Evolutionary conservation across 2,888 invertebrate species (phyloP).

Genomic region (Philonicus albiceps): DNA sequence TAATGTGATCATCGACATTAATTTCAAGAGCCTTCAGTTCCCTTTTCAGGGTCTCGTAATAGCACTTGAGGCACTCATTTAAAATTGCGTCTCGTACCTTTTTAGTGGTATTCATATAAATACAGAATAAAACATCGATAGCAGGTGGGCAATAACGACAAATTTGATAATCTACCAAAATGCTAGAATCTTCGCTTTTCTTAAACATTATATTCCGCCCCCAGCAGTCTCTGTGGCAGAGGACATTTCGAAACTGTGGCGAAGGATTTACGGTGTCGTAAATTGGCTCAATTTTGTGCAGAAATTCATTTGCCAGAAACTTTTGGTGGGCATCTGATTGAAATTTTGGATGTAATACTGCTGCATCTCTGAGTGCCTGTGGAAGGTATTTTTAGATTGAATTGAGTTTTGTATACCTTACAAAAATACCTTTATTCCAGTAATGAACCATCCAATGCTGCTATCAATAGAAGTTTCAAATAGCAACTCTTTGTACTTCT

Average conservation of each 20-base stretch:
- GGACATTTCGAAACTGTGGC: conserved; percentile 62
- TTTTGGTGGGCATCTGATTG: conserved; percentile 50
- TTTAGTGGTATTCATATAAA: conserved; percentile 55
- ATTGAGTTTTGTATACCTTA: background rate
- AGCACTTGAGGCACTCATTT: conserved; percentile 50
- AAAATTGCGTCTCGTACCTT: conserved; percentile 50
- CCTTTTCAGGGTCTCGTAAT: conserved; percentile 53
- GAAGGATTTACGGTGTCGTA: conserved; percentile 58
- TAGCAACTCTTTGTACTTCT: conserved; percentile 15
- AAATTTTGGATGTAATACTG: conserved; percentile 53
- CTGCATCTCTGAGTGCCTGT: conserved; percentile 53
- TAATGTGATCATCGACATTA: conserved; percentile 54
- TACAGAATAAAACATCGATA: conserved; percentile 57
- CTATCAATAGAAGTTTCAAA: conserved; percentile 43
- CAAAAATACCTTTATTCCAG: conserved; percentile 38
- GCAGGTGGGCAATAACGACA: conserved; percentile 59
- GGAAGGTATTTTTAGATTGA: background rate
- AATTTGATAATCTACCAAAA: conserved; percentile 60
- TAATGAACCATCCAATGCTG: conserved; percentile 37
- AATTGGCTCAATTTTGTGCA: conserved; percentile 52
- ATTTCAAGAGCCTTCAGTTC: conserved; percentile 56
- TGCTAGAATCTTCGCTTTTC: conserved; percentile 15
- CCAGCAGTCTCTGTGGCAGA: conserved; percentile 63
- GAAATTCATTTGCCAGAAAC: conserved; percentile 54
- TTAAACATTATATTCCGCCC: conserved; percentile 59